Evolutionary conservation across 1,140 invertebrate species (phyloP).

Genomic region (Nixonia krombeini): DNA sequence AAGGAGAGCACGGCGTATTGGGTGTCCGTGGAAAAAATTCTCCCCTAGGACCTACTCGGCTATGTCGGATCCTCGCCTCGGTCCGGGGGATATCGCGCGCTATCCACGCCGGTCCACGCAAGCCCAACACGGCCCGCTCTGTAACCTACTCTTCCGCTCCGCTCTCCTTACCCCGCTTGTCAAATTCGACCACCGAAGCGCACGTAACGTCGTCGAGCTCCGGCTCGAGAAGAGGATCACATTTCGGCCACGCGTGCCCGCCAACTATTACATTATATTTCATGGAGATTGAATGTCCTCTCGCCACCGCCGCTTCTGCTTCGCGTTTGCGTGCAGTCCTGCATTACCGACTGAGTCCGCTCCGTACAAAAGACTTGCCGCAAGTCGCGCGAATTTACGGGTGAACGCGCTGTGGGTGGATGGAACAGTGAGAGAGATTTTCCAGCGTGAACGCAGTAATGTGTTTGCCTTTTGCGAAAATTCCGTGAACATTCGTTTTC

Average conservation of each 20-base stretch:
- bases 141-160: background rate
- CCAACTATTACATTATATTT: too few species aligned
- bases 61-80: constrained; percentile 11
- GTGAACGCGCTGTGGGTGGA: too few species aligned
- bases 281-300: background rate
- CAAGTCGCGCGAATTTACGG: too few species aligned
- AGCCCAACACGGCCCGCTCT: background rate
- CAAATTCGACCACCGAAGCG: constrained; percentile 17
- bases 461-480: too few species aligned
- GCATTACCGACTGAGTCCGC: too few species aligned
- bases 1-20: constrained; percentile 11
- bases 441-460: too few species aligned
- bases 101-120: background rate
- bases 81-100: constrained; percentile 10
- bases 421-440: too few species aligned
- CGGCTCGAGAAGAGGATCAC: background rate
- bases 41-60: constrained; percentile 26
- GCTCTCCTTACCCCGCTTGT: constrained; percentile 5
- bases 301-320: too few species aligned
- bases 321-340: too few species aligned
- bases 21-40: constrained; percentile 39
- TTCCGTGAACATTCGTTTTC: constrained; percentile 23
- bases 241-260: background rate
- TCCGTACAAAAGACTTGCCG: too few species aligned
- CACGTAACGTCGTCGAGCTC: background rate